These are phyloP conservation scores for Nyctereutes procyonoides DNA, from an alignment of 2,113 vertebrate genomes.

Conservation along the genomic window DNA sequence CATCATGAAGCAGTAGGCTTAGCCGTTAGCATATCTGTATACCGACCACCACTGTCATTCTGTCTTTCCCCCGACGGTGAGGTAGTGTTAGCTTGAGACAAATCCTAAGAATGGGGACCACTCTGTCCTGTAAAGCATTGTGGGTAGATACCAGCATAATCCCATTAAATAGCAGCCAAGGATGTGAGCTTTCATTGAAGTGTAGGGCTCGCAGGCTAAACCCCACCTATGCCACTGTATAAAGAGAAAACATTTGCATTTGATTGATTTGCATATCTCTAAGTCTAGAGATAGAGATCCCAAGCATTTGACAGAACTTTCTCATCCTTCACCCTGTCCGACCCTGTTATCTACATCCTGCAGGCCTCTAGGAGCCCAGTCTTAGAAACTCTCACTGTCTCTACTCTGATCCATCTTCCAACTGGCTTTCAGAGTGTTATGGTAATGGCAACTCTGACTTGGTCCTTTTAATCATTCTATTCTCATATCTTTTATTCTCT, in stretches of 20 bases:
- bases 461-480: background rate
- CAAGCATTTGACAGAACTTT: background rate
- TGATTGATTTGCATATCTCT: background rate
- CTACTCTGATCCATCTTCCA: background rate
- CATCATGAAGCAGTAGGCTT: background rate
- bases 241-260: background rate
- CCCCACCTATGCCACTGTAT: background rate
- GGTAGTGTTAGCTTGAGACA: background rate
- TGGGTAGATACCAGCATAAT: background rate
- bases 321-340: background rate
- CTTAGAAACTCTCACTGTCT: background rate
- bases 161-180: background rate
- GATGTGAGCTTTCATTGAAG: background rate
- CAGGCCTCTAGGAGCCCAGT: background rate
- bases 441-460: background rate
- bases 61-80: background rate
- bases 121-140: background rate
- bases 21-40: background rate
- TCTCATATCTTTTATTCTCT: background rate
- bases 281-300: background rate
- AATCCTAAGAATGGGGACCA: background rate
- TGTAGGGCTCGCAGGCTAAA: background rate
- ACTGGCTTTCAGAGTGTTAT: background rate
- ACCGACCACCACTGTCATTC: background rate
- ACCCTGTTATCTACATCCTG: background rate